Evolutionary conservation across 2,888 invertebrate species (phyloP).

Genomic region (Platycnemis pennipes): DNA sequence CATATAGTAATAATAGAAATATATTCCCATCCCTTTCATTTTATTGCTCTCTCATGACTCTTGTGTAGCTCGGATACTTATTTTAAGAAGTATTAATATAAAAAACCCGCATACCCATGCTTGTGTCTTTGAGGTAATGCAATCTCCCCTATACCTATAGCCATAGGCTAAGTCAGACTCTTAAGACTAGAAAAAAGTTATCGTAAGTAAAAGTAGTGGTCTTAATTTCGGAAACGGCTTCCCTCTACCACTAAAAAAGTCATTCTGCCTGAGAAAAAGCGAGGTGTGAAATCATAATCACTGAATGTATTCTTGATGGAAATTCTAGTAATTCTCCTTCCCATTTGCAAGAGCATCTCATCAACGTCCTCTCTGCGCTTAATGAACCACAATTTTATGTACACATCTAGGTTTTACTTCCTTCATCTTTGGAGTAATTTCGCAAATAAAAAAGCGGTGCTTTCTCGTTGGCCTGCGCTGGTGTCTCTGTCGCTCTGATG

Average conservation of each 20-base stretch:
- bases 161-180: neutral
- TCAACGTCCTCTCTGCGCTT: constrained; percentile 43
- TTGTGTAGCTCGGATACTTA: too few species aligned
- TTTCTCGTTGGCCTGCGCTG: constrained; percentile 6
- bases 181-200: neutral
- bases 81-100: too few species aligned
- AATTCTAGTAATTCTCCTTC: constrained; percentile 10
- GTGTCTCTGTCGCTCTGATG: constrained; percentile 63
- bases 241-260: neutral
- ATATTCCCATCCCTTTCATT: too few species aligned
- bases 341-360: neutral
- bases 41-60: too few species aligned
- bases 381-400: constrained; percentile 57
- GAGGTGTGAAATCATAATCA: neutral
- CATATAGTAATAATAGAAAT: too few species aligned
- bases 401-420: constrained; percentile 54
- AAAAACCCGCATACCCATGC: too few species aligned
- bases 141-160: too few species aligned
- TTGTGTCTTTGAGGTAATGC: too few species aligned
- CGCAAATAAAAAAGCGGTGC: constrained; percentile 37
- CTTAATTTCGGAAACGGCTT: neutral
- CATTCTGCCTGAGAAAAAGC: neutral
- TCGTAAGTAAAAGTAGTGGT: neutral
- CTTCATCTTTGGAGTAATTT: constrained; percentile 49
- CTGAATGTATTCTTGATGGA: neutral